Evolutionary conservation across 2,113 vertebrate species (phyloP), one percentile per base, ranked within the genome.

Genomic region (Notothenia coriiceps): DNA sequence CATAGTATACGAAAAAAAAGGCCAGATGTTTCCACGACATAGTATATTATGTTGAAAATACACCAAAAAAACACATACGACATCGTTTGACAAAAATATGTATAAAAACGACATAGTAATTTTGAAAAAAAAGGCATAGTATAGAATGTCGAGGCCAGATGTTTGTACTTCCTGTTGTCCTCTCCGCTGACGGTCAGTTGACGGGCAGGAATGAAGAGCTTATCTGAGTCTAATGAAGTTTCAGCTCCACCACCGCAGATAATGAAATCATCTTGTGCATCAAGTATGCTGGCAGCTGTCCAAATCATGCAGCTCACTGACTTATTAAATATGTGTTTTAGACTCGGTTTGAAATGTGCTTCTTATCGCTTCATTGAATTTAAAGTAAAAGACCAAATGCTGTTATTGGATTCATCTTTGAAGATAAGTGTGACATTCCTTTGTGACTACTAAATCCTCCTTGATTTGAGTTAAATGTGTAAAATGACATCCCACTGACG

Each of bases 211-310:
- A 70, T 69, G 70, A 74, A 70, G 20, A 54, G 62, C 54, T 68
- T 64, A 81, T 82, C 63, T 10, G 61, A 88, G 65, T 64, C 66
- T 78, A 86, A 87, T 86, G 79, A 81, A 83, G 70, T 83, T 87
- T 86, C 84, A 74, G 74, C 59, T 18, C 57, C 70, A 44, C 43
- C 54, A 17, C 50, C 33, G 14, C 70, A 71, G 77, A 84, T 74
- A 59, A 35, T 64, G 14, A 11, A 80, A 54, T 84, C 75, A 88
- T 85, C 73, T 75, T 67, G 2, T 81, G 67, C 72, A 85, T 88
- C 80, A 69, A 62, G 60, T 67, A 47, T 72, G 74, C 54, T 89
- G 87, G 75, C 73, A 51, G 70, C 52, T 75, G 66, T 80, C 70
- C 79, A 79, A 29, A 44, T 70, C 51, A 15, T 20, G 75, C 17